Conservation (phyloP, 2,797 vertebrate species). For the Fringilla coelebs region DNA sequence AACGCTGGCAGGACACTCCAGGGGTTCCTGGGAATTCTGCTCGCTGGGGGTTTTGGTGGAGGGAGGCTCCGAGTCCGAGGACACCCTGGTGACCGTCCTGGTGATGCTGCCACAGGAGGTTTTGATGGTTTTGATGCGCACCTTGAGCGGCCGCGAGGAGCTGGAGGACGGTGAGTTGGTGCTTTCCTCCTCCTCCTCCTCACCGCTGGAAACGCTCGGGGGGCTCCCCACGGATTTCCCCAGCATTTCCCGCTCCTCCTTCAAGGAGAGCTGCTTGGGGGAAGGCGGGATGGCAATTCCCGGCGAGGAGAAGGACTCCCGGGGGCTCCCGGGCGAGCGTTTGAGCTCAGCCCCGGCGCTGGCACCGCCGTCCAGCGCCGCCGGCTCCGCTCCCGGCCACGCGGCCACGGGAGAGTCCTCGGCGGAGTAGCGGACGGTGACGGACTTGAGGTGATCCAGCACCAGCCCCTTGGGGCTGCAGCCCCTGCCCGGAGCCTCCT, state of each 20-base stretch:
- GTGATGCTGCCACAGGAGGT: slow-evolving; percentile 85
- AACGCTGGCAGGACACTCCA: neutral
- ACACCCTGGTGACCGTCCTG: slow-evolving; percentile 82
- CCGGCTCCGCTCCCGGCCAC: neutral
- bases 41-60: neutral
- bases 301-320: neutral
- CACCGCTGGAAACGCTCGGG: slow-evolving; percentile 59
- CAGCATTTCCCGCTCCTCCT: slow-evolving; percentile 42
- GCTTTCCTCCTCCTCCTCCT: slow-evolving; percentile 79
- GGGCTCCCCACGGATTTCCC: slow-evolving; percentile 36
- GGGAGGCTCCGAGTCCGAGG: slow-evolving; percentile 63
- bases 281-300: neutral
- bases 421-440: neutral
- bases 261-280: slow-evolving; percentile 30
- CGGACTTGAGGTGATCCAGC: slow-evolving; percentile 15
- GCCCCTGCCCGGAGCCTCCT: neutral
- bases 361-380: slow-evolving; percentile 62
- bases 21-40: neutral
- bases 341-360: slow-evolving; percentile 73
- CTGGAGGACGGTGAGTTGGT: slow-evolving; percentile 79
- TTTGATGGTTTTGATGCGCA: slow-evolving; percentile 95
- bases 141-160: slow-evolving; percentile 89
- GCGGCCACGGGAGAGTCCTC: neutral
- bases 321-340: slow-evolving; percentile 74
- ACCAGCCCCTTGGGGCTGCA: neutral